These are phyloP conservation scores for Echinops telfairi DNA, from an alignment of 2,113 vertebrate genomes.

Conservation along the genomic window DNA sequence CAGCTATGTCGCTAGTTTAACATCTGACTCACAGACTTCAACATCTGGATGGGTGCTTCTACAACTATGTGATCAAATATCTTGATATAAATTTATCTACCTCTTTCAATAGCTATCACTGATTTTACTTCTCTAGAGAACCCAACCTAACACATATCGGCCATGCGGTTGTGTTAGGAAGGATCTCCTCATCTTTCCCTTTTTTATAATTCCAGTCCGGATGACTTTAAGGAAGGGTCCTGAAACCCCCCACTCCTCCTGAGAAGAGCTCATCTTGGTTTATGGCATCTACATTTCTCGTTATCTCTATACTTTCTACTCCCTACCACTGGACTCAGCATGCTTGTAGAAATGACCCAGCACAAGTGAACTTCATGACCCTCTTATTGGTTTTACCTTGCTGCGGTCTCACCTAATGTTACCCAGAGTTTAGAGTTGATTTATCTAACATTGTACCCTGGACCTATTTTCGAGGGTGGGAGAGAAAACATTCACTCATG, in stretches of 20 bases:
- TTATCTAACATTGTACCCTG: background rate
- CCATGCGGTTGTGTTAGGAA: accelerated
- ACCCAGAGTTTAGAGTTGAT: background rate
- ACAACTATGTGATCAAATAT: no score
- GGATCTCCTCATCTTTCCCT: background rate
- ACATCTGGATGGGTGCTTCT: no score
- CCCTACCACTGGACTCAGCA: background rate
- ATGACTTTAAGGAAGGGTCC: accelerated
- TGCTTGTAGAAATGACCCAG: background rate
- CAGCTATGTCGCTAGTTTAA: no score
- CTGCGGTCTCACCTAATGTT: background rate
- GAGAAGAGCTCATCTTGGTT: background rate
- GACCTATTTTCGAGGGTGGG: background rate
- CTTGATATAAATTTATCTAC: no score
- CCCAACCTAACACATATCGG: background rate
- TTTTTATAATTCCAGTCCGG: background rate
- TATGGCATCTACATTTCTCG: accelerated
- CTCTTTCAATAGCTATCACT: no score
- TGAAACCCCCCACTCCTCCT: background rate
- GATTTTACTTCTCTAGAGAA: no score
- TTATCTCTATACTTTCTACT: background rate
- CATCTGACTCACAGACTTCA: no score
- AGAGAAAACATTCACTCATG: background rate
- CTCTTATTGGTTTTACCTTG: background rate
- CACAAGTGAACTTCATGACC: background rate